Base-by-base conservation (phyloP, 2,888 invertebrate species). In the Drosophila pseudotakahashii region DNA sequence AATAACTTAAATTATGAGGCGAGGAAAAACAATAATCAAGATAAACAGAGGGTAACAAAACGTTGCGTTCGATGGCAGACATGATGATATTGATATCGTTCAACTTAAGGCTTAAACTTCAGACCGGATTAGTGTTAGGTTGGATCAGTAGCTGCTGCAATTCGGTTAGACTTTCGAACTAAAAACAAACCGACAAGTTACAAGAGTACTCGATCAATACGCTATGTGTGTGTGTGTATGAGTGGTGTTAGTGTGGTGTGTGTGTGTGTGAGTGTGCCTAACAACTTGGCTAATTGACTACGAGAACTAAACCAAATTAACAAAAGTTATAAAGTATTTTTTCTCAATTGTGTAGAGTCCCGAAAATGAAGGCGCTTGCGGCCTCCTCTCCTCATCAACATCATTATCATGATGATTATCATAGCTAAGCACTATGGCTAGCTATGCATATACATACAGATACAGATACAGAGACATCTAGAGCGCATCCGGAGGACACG, bases 1-100 rank as follows among this genome's bases (percentile, higher is more conserved):
- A 82, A 69, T 75, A 84, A 84, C 62, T 73, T 71, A 82, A 82
- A 72, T 69, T 57, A 66, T 54, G 72, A 79, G 77, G 77, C 68
- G 70, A 79, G 70, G 79, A 63, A 54, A 81, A 84, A 81, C 55
- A 51, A 73, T 75, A 69, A 55, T 50, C 45, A 55, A 57, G 39
- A 36, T 30, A 75, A 81, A 67, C 47, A 52, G 53, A 62, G 60
- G 37, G 26, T 57, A 78, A 71, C 51, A 58, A 64, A 78, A 82
- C 48, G 62, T 78, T 72, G 54, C 75, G 67, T 64, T 63, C 42
- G 64, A 63, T 62, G 63, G 63, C 50, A 32, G 62, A 64, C 61
- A 61, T 64, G 53, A 64, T 50, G 32, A 36, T 50, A 44, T 10
- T 16, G 32, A 42, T 51, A 44, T 51, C 53, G 16, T 41, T 39